Base-by-base conservation (phyloP, 2,113 vertebrate species). In the Oncorhynchus tshawytscha region DNA sequence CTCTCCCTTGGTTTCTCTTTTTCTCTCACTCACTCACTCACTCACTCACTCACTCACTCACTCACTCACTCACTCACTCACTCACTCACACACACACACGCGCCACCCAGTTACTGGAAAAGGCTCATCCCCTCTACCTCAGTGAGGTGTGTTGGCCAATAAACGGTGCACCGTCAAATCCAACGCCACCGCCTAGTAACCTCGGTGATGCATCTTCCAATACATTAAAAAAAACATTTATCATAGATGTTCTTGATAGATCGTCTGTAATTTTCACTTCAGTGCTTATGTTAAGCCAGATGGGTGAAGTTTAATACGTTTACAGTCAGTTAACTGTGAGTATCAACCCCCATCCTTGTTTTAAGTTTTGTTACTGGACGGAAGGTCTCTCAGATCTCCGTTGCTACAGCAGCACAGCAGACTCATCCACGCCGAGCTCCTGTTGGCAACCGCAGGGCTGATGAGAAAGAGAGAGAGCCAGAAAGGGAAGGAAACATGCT, bases 71-170 rank as follows among this genome's bases (percentile, higher is more conserved):
- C 4, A 15, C 49, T 16, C 13, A 1, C 15, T 51, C 12, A 16
- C 13, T 0, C 13, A 16, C 12, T 1, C 15, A 16, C 39, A 16
- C 16, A 1, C 4, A 1, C 1, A 1, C 51, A 0, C 15, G 0
- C 59, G 3, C 51, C n/a, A 62, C 59, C 18, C 59, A 62, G 59
- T 22, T 54, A 11, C n/a, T 62, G n/a, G 59, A 62, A 62, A 62
- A 7, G n/a, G 18, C n/a, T 62, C 7, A n/a, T 62, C 59, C n/a
- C 4, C 59, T 22, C 59, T 24, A 62, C 39, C 8, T 12, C 39
- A 45, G 39, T 45, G 39, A 45, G 51, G n/a, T 62, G 59, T 62
- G 7, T 62, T 24, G 18, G 3, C n/a, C 39, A 45, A 45, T 62
- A 62, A 22, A 62, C 5, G 3, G n/a, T 62, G 16, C 59, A 24